Evolutionary conservation across 2,113 vertebrate genomes (phyloP), one percentile per base, ranked within the genome.

Genomic region (Gymnogyps californianus): DNA sequence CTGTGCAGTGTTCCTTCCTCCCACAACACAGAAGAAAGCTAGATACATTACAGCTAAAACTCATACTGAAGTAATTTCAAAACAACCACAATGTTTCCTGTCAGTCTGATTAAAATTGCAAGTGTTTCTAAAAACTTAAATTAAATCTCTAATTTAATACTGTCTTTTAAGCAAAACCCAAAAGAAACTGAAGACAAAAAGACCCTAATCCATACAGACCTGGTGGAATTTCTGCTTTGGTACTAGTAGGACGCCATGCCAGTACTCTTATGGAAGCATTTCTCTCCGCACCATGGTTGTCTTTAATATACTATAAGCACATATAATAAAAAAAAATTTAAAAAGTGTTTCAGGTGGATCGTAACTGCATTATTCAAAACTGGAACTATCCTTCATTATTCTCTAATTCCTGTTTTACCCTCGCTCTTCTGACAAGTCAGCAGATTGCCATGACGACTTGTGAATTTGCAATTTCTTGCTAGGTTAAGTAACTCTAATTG

Each of bases 221-320:
- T 98, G 98, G 81, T 34, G 98, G 98, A 84, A 97, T 76, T 79
- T 82, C 90, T 36, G 96, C 97, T 90, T 89, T 98, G 74, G 95
- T 86, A 66, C 97, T 97, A 31, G 81, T 96, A 49, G 98, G 98
- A 46, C 34, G 92, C 98, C 98, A 97, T 1, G 83, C 89, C 69
- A 71, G 44, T 25, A 62, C 40, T 97, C 93, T 96, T 19, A 28
- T 1, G 3, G 91, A 31, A 40, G 84, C 2, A 10, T 51, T 95
- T 87, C 76, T 96, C 71, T 97, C 91, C 74, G 66, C 81, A 34
- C 78, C 75, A 16, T 20, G 71, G 24, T 32, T 96, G 32, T 95
- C 97, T 89, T 95, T 97, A 34, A 69, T 16, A 47, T 28, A 78
- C 98, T 99, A 94, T 81, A 89, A 95, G 28, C 34, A 97, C 24